Evolutionary conservation across 2,113 vertebrate genomes (phyloP).

Genomic region (Aramus guarauna): DNA sequence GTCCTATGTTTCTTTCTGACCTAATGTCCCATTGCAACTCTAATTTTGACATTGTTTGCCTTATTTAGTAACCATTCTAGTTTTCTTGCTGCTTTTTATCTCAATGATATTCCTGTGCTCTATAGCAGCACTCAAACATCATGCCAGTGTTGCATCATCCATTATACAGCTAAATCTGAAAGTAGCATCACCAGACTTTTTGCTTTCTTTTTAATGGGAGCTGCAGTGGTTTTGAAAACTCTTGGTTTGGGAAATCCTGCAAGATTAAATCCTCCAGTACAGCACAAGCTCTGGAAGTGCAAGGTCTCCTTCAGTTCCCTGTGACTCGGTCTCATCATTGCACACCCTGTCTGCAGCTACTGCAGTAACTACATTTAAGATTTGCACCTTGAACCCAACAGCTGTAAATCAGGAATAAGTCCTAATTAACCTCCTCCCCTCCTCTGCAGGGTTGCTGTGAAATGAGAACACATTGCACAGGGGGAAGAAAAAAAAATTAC

Average conservation of each 20-base stretch:
- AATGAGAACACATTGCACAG: neutral
- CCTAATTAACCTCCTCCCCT: neutral
- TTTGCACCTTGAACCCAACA: neutral
- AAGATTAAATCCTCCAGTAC: neutral
- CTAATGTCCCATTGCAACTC: neutral
- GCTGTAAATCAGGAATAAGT: neutral
- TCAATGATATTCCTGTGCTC: neutral
- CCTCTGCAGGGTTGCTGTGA: neutral
- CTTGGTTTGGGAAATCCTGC: neutral
- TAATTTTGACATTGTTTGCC: neutral
- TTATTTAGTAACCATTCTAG: slow-evolving; percentile 20
- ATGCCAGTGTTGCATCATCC: neutral
- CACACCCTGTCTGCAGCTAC: neutral
- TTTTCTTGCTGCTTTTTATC: neutral
- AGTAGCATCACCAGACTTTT: neutral
- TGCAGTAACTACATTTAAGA: neutral
- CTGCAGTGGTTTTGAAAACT: neutral
- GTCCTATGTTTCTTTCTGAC: neutral
- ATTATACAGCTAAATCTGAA: neutral
- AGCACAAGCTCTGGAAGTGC: neutral
- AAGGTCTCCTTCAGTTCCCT: neutral
- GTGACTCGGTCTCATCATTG: neutral
- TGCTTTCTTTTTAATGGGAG: neutral
- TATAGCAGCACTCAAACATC: neutral
- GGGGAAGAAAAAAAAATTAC: neutral